phyloP scores from a whole-genome alignment of 1,140 invertebrate genomes.

The Ctenoplectra terminalis region DNA sequence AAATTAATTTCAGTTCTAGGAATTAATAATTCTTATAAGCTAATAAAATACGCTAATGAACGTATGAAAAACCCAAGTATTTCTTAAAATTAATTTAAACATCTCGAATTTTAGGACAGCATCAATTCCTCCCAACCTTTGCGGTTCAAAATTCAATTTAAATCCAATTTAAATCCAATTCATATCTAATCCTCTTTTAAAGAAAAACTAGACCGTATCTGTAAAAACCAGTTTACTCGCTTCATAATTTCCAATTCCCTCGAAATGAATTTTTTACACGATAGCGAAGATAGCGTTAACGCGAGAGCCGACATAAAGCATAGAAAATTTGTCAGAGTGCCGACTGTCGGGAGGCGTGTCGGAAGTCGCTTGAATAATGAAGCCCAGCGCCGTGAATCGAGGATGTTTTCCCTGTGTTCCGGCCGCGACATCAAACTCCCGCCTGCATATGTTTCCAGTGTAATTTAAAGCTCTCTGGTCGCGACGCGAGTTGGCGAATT shows the following conservation, averaged over 20 bases:
- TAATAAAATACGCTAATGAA: too few species aligned
- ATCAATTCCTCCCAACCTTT: too few species aligned
- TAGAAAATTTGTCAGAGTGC: constrained; percentile 41
- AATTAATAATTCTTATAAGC: too few species aligned
- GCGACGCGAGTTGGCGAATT: neutral
- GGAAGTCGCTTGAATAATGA: constrained; percentile 63
- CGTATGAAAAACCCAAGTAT: too few species aligned
- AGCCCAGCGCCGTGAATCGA: constrained; percentile 48
- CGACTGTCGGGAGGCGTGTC: constrained; percentile 25
- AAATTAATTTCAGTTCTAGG: too few species aligned
- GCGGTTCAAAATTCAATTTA: too few species aligned
- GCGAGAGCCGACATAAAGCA: constrained; percentile 46
- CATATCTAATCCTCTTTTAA: too few species aligned
- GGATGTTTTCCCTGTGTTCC: constrained; percentile 29
- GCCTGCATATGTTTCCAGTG: neutral
- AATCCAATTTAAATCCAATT: too few species aligned
- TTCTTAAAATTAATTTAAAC: too few species aligned
- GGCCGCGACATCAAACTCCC: constrained; percentile 47
- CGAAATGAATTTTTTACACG: neutral
- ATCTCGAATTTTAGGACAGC: too few species aligned
- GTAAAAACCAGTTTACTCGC: too few species aligned
- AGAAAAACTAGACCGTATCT: too few species aligned
- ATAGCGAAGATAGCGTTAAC: neutral
- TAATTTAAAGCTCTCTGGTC: neutral
- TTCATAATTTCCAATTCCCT: neutral